phyloP scores from a whole-genome alignment of 37 sponge, comb jelly and placozoan genomes.

The Cliona cf. orientalis region DNA sequence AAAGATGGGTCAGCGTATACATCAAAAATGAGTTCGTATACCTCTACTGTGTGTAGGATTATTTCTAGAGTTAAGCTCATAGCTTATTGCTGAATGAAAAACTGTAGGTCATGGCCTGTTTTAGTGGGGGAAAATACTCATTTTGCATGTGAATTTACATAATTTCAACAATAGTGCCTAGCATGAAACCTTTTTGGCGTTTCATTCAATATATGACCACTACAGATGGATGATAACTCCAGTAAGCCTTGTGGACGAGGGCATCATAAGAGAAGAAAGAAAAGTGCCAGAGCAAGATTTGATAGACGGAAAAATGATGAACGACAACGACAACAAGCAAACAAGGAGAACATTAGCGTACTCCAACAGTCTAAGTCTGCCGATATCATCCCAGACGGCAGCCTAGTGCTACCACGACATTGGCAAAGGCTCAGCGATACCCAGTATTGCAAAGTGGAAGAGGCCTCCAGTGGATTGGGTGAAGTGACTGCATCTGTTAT shows the following conservation, averaged over 20 bases:
- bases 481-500: conserved; percentile 4
- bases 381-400: not conserved
- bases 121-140: too few relatives aligned
- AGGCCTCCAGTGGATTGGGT: not conserved
- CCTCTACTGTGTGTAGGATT: too few relatives aligned
- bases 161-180: too few relatives aligned
- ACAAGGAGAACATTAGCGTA: not conserved
- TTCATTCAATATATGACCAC: too few relatives aligned
- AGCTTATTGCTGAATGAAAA: too few relatives aligned
- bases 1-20: not conserved
- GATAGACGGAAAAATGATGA: conserved; percentile 1
- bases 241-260: conserved; percentile 9
- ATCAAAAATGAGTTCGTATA: not conserved
- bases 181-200: too few relatives aligned
- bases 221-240: conserved; percentile 6
- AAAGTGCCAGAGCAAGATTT: conserved; percentile 1
- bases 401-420: not conserved
- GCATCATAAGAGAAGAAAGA: conserved; percentile 15
- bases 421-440: conserved; percentile 3
- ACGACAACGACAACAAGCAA: not conserved
- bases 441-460: conserved; percentile 25
- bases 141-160: too few relatives aligned
- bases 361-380: not conserved
- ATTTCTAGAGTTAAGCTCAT: too few relatives aligned
- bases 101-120: too few relatives aligned